These are phyloP conservation scores for Falco columbarius DNA, from an alignment of 2,797 vertebrate species.

Conservation along the genomic window DNA sequence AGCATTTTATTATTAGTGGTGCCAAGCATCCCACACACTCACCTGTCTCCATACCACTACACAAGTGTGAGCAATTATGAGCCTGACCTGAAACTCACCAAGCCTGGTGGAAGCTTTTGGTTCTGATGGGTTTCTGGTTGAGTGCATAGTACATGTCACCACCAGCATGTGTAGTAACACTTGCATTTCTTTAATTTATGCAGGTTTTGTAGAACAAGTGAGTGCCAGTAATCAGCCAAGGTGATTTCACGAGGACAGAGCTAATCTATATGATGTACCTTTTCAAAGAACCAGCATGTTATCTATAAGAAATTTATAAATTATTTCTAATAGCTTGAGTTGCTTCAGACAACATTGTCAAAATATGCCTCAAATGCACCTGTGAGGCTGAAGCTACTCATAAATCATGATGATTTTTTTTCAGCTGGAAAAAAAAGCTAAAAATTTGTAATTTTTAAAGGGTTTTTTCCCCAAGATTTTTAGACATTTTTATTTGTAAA, in stretches of 20 bases:
- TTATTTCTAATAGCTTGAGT: not conserved
- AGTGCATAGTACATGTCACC: accelerated
- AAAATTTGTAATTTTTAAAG: not conserved
- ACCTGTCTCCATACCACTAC: not conserved
- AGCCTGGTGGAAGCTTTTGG: not conserved
- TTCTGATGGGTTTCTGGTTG: not conserved
- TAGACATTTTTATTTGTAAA: not conserved
- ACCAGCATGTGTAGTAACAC: accelerated
- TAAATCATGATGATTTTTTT: not conserved
- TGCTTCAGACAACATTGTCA: not conserved
- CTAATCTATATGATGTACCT: not conserved
- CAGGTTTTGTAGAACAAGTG: not conserved
- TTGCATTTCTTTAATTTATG: not conserved
- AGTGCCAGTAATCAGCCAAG: not conserved
- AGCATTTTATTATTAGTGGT: not conserved
- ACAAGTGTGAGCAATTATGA: not conserved
- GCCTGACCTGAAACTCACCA: not conserved
- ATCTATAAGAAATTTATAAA: not conserved
- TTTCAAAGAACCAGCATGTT: not conserved
- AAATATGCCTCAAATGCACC: not conserved
- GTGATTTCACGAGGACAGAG: not conserved
- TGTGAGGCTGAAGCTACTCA: not conserved
- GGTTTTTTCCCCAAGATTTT: not conserved
- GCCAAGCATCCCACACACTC: not conserved
- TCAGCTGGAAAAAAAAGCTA: not conserved